Evolutionary conservation across 1,140 invertebrate genomes (phyloP).

Genomic region (Neelides sp.): DNA sequence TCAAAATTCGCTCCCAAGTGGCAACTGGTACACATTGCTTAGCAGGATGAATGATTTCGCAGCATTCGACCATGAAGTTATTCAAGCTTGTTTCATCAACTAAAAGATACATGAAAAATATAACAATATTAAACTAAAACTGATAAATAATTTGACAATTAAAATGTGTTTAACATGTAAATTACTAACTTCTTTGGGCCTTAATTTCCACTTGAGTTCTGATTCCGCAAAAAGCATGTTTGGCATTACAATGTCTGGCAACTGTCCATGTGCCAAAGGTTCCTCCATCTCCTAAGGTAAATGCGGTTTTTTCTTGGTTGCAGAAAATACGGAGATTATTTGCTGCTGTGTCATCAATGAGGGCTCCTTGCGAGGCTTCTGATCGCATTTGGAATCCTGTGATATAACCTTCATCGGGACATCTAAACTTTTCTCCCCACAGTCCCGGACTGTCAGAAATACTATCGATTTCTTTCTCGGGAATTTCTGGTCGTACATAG

Average conservation of each 20-base stretch:
- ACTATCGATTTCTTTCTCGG: too few relatives aligned
- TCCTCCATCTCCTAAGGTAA: background rate
- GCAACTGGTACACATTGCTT: background rate
- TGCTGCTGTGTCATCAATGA: slow-evolving; percentile 2
- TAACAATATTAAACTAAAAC: too few relatives aligned
- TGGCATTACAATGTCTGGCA: background rate
- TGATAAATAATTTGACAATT: too few relatives aligned
- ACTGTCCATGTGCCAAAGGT: background rate
- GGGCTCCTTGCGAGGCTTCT: background rate
- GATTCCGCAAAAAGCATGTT: background rate
- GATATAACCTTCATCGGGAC: background rate
- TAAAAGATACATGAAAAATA: background rate
- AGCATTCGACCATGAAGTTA: slow-evolving; percentile 1
- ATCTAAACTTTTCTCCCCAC: background rate
- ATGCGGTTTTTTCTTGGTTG: background rate
- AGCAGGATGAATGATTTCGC: background rate
- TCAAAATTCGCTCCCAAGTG: background rate
- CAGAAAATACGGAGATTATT: slow-evolving; percentile 3
- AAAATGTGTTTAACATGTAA: background rate
- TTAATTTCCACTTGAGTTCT: background rate
- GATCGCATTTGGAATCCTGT: background rate
- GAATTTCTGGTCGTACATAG: too few relatives aligned
- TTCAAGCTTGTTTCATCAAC: background rate
- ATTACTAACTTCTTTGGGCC: background rate
- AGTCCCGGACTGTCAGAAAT: background rate